Evolutionary conservation across 2,113 vertebrate species (phyloP).

Genomic region (Elaphurus davidianus): DNA sequence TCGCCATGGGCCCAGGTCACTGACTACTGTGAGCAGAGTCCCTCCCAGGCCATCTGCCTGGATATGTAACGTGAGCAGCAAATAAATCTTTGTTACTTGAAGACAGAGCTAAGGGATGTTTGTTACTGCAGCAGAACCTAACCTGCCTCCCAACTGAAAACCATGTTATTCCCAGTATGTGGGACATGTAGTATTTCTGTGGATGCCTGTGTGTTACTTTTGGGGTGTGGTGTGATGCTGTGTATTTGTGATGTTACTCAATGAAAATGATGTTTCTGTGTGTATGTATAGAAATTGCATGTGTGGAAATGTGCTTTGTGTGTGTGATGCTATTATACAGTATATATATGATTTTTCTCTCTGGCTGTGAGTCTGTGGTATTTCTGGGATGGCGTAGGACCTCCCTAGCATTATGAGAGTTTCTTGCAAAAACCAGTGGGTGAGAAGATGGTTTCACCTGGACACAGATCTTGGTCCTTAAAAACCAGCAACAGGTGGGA

Average conservation of each 20-base stretch:
- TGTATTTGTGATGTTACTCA: not conserved
- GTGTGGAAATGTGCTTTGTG: not conserved
- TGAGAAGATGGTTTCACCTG: not conserved
- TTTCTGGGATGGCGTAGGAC: not conserved
- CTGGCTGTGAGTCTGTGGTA: not conserved
- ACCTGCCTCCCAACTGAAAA: not conserved
- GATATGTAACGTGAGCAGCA: fast-evolving
- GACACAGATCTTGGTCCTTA: not conserved
- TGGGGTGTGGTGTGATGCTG: too few relatives aligned
- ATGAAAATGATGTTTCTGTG: not conserved
- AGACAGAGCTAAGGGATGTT: not conserved
- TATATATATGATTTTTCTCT: not conserved
- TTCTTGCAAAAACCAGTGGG: not conserved
- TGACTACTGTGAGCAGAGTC: not conserved
- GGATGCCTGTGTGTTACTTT: fast-evolving
- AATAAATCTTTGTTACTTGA: not conserved
- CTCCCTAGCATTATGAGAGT: not conserved
- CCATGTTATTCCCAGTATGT: fast-evolving
- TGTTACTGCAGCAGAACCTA: not conserved
- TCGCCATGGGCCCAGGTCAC: not conserved
- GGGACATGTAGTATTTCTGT: fast-evolving
- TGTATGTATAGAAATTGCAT: not conserved
- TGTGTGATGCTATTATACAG: not conserved
- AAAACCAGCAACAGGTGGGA: not conserved
- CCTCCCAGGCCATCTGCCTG: not conserved